Evolutionary conservation across 2,797 vertebrate species (phyloP), one percentile per base, ranked within the genome.

Genomic region (Lycodopsis pacificus): DNA sequence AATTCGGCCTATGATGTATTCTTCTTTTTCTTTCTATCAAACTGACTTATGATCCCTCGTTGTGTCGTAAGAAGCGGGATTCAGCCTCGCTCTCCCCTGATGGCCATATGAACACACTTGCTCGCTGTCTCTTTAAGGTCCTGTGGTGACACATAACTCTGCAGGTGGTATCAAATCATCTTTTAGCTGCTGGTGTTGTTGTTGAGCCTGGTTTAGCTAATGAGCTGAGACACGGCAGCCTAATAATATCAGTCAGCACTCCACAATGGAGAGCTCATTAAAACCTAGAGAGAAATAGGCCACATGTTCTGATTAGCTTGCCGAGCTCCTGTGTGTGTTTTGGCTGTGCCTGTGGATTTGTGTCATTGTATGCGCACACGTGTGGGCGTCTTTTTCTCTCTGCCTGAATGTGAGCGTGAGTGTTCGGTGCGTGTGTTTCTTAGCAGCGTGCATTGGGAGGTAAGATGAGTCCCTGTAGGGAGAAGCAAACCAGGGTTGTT

Each of bases 191-290:
- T 79, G 88, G 80, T 81, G 79, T 86, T 89, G 84, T 83, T 86
- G 87, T 87, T 84, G 82, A 77, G 86, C 56, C 86, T 71, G 81
- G 70, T 90, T 90, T 81, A 83, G 90, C 86, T 93, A 94, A 94
- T 93, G 88, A 92, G 89, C 88, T 79, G 75, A 77, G 86, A 86
- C 83, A 65, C 36, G 46, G 86, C 85, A 80, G 86, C 71, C 87
- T 89, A 88, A 91, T 91, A 87, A 89, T 88, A 90, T 92, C 88
- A 80, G 82, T 83, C 87, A 63, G 80, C 70, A 27, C 77, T 85
- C 73, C 32, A 87, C 85, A 87, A 90, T 77, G 76, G 79, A 82
- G 83, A 72, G 81, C 87, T 91, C 90, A 90, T 91, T 94, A 91
- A 82, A 86, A 53, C 57, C 77, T 30, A 76, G 10, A 76, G 78